These are phyloP conservation scores for Callionymus lyra DNA, from an alignment of 2,113 vertebrate genomes.

Conservation along the genomic window DNA sequence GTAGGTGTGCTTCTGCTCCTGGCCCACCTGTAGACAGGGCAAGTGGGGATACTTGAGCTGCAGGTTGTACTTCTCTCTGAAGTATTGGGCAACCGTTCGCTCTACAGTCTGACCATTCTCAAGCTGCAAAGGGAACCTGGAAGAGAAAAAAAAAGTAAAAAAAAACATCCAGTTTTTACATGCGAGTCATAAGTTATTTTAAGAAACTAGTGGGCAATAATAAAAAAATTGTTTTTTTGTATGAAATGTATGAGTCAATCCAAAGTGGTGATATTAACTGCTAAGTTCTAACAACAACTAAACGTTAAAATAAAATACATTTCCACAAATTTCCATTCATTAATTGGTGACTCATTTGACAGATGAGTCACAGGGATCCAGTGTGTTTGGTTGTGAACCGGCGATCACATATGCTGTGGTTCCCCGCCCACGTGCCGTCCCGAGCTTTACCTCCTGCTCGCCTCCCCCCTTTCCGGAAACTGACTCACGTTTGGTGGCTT, in stretches of 20 bases:
- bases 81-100: conserved; percentile 98
- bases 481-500: conserved; percentile 96
- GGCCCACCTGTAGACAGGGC: conserved; percentile 97
- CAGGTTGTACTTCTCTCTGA: conserved; percentile 96
- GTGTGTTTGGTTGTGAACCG: conserved; percentile 19
- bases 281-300: too few relatives aligned
- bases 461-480: conserved; percentile 1
- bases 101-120: conserved; percentile 98
- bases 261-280: too few relatives aligned
- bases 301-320: too few relatives aligned
- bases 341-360: conserved; percentile 11
- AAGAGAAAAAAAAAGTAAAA: conserved; percentile 1
- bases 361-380: conserved; percentile 37
- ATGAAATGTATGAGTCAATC: background rate
- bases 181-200: background rate
- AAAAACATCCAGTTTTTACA: background rate
- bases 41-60: conserved; percentile 97
- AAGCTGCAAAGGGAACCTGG: conserved; percentile 93
- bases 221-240: too few relatives aligned
- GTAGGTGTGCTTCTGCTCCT: conserved; percentile 99
- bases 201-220: too few relatives aligned
- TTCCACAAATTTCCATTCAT: conserved; percentile 7
- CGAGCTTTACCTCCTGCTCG: conserved; percentile 8
- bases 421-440: background rate
- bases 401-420: conserved; percentile 12